phyloP scores from a whole-genome alignment of 2,888 invertebrate species.

The Drosophila subsilvestris region DNA sequence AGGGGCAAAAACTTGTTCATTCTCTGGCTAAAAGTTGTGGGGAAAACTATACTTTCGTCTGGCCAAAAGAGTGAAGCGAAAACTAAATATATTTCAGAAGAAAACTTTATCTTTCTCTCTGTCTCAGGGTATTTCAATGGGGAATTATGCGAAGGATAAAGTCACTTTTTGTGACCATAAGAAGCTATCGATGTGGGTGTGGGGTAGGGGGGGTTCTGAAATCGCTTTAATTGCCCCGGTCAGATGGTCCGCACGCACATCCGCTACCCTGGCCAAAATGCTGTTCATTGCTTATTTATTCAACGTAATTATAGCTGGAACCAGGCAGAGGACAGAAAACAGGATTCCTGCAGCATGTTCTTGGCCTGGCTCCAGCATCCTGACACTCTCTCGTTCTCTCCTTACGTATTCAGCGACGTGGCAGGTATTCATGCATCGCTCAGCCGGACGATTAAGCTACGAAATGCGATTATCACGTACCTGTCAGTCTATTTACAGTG shows the following conservation, averaged over 20 bases:
- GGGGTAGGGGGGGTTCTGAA: no score
- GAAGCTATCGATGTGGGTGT: not conserved
- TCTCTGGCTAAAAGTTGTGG: not conserved
- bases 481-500: conserved; percentile 92
- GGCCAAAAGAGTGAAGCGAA: not conserved
- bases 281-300: conserved; percentile 44
- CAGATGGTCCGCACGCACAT: conserved; percentile 3
- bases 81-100: not conserved
- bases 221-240: conserved; percentile 19
- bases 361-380: not conserved
- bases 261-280: conserved; percentile 2
- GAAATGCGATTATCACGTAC: conserved; percentile 78
- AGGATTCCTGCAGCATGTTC: not conserved
- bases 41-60: no score
- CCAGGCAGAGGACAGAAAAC: not conserved
- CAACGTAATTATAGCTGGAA: conserved; percentile 48
- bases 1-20: not conserved
- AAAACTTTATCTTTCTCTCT: not conserved
- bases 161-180: not conserved
- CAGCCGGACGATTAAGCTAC: conserved; percentile 75
- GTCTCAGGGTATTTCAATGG: not conserved
- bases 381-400: not conserved
- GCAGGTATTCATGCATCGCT: conserved; percentile 63
- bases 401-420: not conserved
- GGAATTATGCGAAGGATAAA: not conserved